Evolutionary conservation across 2,888 invertebrate genomes (phyloP).

Genomic region (Himalopsyche kuldschensis): DNA sequence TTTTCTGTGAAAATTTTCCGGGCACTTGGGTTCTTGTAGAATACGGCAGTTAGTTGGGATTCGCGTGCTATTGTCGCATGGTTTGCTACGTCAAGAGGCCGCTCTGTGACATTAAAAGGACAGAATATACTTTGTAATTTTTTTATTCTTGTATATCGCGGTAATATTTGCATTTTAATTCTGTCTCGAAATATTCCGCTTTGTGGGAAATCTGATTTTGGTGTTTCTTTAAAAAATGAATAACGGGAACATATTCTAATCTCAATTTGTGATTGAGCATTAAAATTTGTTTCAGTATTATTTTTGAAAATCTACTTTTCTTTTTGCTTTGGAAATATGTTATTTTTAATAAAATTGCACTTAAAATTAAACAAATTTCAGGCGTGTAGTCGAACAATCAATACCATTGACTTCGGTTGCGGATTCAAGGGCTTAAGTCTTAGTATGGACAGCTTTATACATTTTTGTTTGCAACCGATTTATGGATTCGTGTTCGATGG

Average conservation of each 20-base stretch:
- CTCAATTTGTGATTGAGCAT: too few species aligned
- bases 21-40: conserved; percentile 4
- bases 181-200: conserved; percentile 28
- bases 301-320: too few species aligned
- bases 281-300: too few species aligned
- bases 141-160: conserved; percentile 26
- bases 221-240: not conserved
- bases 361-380: too few species aligned
- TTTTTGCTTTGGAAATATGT: too few species aligned
- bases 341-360: too few species aligned
- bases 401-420: too few species aligned
- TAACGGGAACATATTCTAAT: not conserved
- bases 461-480: too few species aligned
- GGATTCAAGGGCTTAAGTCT: too few species aligned
- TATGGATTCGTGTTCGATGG: too few species aligned
- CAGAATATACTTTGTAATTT: conserved; percentile 10
- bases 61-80: conserved; percentile 39
- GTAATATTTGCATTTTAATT: conserved; percentile 39
- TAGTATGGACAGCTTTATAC: too few species aligned
- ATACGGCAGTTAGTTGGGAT: not conserved
- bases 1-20: not conserved
- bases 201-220: not conserved
- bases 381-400: too few species aligned
- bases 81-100: conserved; percentile 35
- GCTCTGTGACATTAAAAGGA: conserved; percentile 35